Evolutionary conservation across 1,140 invertebrate genomes (phyloP).

Genomic region (Bombyx mandarina): DNA sequence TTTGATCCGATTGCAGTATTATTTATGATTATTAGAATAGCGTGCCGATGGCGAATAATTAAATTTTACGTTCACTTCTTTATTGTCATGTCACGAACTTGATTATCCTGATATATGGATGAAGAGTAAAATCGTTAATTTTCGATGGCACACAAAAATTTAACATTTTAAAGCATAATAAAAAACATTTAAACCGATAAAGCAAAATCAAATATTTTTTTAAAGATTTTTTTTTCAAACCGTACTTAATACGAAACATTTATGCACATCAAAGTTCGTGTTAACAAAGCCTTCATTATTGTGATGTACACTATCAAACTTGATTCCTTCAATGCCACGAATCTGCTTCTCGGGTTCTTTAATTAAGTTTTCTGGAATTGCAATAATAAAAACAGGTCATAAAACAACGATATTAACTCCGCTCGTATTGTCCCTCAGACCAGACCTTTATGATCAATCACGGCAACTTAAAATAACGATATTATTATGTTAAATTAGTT

Average conservation of each 20-base stretch:
- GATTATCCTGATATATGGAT: slow-evolving; percentile 34
- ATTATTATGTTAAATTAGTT: slow-evolving; percentile 53
- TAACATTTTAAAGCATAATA: too few species aligned
- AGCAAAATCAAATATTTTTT: too few species aligned
- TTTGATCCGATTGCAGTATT: slow-evolving; percentile 62
- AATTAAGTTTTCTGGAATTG: slow-evolving; percentile 7
- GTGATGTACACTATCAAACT: too few species aligned
- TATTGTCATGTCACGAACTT: slow-evolving; percentile 48
- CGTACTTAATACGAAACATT: too few species aligned
- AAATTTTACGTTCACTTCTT: slow-evolving; percentile 61
- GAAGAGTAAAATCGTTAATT: neutral
- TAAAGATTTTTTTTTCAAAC: too few species aligned
- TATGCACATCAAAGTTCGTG: too few species aligned
- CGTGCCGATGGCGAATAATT: slow-evolving; percentile 59
- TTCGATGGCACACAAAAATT: too few species aligned
- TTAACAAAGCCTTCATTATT: too few species aligned
- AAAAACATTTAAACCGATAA: too few species aligned
- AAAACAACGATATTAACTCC: slow-evolving; percentile 6
- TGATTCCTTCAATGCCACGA: too few species aligned
- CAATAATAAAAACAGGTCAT: slow-evolving; percentile 8
- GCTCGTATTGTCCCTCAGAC: neutral
- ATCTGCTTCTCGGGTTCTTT: slow-evolving; percentile 1
- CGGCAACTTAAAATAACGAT: slow-evolving; percentile 2
- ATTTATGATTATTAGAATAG: slow-evolving; percentile 69
- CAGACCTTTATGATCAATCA: slow-evolving; percentile 8